Conservation (phyloP, 2,797 vertebrate species). For the Vespertilio murinus region DNA sequence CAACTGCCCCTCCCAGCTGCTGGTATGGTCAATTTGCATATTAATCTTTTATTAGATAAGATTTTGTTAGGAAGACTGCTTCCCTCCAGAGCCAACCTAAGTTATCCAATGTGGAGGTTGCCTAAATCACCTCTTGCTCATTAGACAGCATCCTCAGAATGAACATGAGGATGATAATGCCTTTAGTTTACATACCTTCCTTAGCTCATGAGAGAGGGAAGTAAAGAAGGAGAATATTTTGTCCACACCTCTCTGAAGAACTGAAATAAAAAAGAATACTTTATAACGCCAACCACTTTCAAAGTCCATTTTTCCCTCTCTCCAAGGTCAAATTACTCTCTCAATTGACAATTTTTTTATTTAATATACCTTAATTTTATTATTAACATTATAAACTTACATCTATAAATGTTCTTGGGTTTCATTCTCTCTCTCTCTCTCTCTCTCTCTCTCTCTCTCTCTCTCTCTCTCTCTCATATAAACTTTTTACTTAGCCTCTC, state of each 20-base stretch:
- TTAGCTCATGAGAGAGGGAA: background rate
- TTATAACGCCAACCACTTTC: background rate
- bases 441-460: background rate
- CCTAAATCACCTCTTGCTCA: background rate
- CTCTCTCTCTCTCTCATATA: background rate
- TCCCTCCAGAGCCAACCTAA: background rate
- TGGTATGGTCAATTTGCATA: too few relatives aligned
- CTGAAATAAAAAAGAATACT: background rate
- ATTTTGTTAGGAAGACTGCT: background rate
- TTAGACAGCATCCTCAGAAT: background rate
- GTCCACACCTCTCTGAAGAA: background rate
- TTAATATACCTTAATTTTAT: slow-evolving; percentile 9
- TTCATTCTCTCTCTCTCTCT: background rate
- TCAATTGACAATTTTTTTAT: background rate
- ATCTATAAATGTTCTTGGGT: slow-evolving; percentile 4
- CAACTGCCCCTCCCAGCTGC: too few relatives aligned
- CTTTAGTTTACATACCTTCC: background rate
- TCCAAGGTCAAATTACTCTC: slow-evolving; percentile 17
- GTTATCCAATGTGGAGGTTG: background rate
- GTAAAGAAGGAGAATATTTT: slow-evolving; percentile 31
- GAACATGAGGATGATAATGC: background rate
- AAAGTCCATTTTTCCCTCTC: slow-evolving; percentile 13
- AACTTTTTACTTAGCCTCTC: background rate
- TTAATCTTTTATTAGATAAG: too few relatives aligned
- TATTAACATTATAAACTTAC: background rate